Conservation (phyloP, 2,797 vertebrate genomes). For the Eospalax fontanierii region DNA sequence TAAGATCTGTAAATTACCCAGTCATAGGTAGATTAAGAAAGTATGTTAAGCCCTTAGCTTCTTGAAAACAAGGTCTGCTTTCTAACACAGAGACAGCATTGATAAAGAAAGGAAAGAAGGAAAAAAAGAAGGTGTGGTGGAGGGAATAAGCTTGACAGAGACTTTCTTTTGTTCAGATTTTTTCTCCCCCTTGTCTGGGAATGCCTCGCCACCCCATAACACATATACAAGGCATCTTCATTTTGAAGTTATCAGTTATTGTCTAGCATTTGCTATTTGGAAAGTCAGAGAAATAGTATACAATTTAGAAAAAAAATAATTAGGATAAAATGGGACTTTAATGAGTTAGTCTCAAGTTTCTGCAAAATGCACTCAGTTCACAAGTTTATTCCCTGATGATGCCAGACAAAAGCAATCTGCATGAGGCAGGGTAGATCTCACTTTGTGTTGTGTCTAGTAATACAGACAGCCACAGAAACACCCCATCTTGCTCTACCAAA, state of each 20-base stretch:
- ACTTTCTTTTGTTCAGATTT: background rate
- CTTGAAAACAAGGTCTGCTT: background rate
- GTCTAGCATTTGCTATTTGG: background rate
- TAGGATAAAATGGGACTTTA: background rate
- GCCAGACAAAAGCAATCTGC: background rate
- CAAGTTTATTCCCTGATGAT: background rate
- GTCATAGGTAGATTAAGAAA: background rate
- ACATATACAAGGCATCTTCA: background rate
- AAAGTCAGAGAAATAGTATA: background rate
- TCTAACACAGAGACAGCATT: background rate
- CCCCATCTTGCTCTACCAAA: background rate
- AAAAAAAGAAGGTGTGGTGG: background rate
- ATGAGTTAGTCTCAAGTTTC: background rate
- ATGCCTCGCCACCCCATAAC: background rate
- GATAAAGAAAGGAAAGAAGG: background rate
- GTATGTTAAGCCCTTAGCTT: background rate
- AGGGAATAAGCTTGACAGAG: background rate
- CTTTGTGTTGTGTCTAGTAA: background rate
- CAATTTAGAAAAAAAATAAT: constrained; percentile 4
- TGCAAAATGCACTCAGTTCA: background rate
- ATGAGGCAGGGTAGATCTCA: background rate
- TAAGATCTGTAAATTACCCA: background rate
- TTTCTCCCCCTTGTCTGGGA: background rate
- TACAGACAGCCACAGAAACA: background rate
- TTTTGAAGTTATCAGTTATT: constrained; percentile 39